phyloP scores from a whole-genome alignment of 2,113 vertebrate species.

The Pampusana beccarii region DNA sequence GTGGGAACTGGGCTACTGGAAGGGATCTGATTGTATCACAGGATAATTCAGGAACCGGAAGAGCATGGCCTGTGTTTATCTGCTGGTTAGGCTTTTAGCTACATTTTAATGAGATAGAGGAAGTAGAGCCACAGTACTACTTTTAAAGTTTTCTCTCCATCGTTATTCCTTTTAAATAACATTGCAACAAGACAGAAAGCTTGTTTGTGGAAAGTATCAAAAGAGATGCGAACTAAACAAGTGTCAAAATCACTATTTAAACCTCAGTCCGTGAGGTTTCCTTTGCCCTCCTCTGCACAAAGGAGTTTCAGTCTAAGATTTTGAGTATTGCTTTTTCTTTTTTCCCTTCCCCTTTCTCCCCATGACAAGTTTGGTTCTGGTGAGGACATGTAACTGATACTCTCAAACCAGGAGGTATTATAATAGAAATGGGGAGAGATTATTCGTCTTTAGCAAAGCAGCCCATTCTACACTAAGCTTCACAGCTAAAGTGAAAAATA shows the following conservation, averaged over 20 bases:
- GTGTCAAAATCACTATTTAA: not conserved
- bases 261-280: not conserved
- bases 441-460: not conserved
- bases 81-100: not conserved
- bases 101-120: not conserved
- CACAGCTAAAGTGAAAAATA: not conserved
- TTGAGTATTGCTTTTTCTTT: not conserved
- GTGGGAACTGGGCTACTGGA: not conserved
- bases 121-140: not conserved
- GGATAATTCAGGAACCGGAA: not conserved
- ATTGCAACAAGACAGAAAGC: not conserved
- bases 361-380: not conserved
- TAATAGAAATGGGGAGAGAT: not conserved
- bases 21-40: not conserved
- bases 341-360: not conserved
- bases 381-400: not conserved
- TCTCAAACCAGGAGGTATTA: not conserved
- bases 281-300: not conserved
- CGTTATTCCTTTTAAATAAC: not conserved
- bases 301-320: not conserved
- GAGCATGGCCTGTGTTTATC: not conserved
- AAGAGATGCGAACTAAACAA: not conserved
- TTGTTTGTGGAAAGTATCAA: not conserved
- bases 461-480: rapidly evolving
- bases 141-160: not conserved